Base-by-base conservation (phyloP, 2,113 vertebrate genomes). In the Callopanchax toddi region DNA sequence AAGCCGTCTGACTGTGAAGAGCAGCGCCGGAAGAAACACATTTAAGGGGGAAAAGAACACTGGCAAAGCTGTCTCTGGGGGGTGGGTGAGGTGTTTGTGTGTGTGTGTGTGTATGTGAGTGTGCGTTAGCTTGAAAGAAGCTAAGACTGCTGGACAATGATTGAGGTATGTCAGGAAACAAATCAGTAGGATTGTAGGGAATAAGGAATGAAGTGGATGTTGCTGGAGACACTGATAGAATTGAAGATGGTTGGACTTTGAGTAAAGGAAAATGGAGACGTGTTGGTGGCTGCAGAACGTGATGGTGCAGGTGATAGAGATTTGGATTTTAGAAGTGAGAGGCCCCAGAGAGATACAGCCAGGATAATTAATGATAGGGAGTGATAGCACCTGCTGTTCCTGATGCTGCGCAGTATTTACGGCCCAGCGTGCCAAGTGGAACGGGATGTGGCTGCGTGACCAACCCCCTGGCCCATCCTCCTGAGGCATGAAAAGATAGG, bases 381-480 rank as follows among this genome's bases (percentile, higher is more conserved):
- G 74, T 63, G 86, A 85, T 83, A 70, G 85, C 76, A 86, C 85
- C 86, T 89, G 88, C 86, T 89, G 85, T 88, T 87, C 79, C 84
- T 63, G 76, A 83, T 70, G 78, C 78, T 78, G 72, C 50, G 56
- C 65, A 45, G 75, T 89, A 84, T 91, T 91, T 89, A 89, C 45
- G 69, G 84, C 71, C 58, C 74, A 80, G 77, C 75, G 52, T 68
- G 78, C 70, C 34, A 65, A 85, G 77, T 34, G 53, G 78, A 87
- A 79, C 71, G 26, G 72, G 82, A 84, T 78, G 74, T 12, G 65
- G 53, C 55, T 64, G 58, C 52, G 11, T 75, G 66, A 55, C 68
- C 67, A 25, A 16, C 71, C 65, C 53, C 60, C 58, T 51, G 52
- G 56, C 67, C 70, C 61, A 13, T 75, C 76, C 82, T 80, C 74